Conservation (phyloP, 2,113 vertebrate genomes). For the Anseranas semipalmata region DNA sequence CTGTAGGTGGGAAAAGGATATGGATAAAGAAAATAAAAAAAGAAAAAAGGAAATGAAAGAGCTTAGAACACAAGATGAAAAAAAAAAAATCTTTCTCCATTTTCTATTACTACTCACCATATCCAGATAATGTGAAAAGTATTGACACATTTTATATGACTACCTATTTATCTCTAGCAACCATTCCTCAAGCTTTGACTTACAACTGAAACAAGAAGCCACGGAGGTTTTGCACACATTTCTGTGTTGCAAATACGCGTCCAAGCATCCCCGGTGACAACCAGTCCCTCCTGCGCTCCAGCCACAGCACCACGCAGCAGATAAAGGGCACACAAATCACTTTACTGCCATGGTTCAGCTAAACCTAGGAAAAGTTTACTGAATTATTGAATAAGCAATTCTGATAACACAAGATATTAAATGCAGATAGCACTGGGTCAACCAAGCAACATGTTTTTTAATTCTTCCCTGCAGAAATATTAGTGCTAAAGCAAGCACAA, state of each 20-base stretch:
- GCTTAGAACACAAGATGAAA: neutral
- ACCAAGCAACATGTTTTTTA: neutral
- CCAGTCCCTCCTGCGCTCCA: slow-evolving; percentile 11
- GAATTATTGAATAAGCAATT: slow-evolving; percentile 91
- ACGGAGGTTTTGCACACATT: neutral
- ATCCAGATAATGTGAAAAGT: neutral
- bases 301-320: neutral
- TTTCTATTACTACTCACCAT: neutral
- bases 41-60: neutral
- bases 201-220: neutral
- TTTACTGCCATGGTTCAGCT: slow-evolving; percentile 80
- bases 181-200: neutral
- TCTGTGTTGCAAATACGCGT: neutral
- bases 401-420: slow-evolving; percentile 82
- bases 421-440: slow-evolving; percentile 63
- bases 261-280: slow-evolving; percentile 7
- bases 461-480: neutral
- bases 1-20: neutral
- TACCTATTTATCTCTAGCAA: neutral
- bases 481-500: neutral
- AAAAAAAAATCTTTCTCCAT: neutral
- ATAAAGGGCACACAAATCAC: slow-evolving; percentile 51
- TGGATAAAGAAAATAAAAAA: neutral
- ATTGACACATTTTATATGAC: neutral
- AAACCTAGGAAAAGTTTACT: slow-evolving; percentile 71